Evolutionary conservation across 2,888 invertebrate genomes (phyloP).

Genomic region (Cantharis rustica): DNA sequence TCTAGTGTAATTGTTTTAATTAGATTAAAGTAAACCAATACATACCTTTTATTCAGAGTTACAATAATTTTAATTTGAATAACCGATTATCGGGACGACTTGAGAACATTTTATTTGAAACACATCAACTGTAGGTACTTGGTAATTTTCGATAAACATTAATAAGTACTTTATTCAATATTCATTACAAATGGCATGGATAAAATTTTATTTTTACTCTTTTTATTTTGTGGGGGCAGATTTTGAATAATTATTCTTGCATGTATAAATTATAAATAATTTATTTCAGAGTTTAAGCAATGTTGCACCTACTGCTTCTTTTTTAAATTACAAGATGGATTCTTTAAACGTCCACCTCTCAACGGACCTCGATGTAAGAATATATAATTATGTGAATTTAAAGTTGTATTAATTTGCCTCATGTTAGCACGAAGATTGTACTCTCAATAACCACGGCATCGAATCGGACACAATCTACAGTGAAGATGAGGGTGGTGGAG

Average conservation of each 20-base stretch:
- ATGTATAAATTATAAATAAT: background rate
- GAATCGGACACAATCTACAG: constrained; percentile 36
- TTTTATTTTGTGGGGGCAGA: background rate
- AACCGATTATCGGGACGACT: too few relatives aligned
- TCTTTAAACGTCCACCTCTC: constrained; percentile 22
- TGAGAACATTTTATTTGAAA: too few relatives aligned
- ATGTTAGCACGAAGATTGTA: constrained; percentile 22
- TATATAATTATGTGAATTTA: background rate
- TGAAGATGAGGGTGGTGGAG: constrained; percentile 48
- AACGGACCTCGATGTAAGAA: background rate
- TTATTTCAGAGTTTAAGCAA: constrained; percentile 16
- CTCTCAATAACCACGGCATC: background rate
- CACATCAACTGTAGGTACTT: too few relatives aligned
- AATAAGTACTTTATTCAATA: too few relatives aligned
- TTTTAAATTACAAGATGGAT: constrained; percentile 49
- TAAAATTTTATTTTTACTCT: too few relatives aligned
- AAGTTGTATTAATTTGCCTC: background rate
- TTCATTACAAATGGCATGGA: too few relatives aligned
- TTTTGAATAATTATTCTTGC: background rate
- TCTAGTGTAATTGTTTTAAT: background rate
- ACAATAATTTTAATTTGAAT: too few relatives aligned
- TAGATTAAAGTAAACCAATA: background rate
- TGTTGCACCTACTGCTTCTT: constrained; percentile 31
- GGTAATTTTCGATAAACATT: too few relatives aligned
- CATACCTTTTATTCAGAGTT: background rate